phyloP scores from a whole-genome alignment of 2,888 invertebrate genomes.

The Acronicta aceris region DNA sequence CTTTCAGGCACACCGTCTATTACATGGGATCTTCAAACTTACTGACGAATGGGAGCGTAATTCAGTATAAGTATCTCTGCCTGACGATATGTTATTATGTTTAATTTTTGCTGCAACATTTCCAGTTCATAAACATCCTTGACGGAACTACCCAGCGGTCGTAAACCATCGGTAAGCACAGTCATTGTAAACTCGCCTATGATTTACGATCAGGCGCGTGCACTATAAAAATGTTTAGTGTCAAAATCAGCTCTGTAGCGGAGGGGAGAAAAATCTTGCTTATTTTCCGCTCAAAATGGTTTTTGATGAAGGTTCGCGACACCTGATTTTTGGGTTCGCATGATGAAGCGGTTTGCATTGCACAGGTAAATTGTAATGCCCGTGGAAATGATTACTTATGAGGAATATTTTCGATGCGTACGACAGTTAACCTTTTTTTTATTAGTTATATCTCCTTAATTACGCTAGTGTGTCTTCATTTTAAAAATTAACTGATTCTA shows the following conservation, averaged over 20 bases:
- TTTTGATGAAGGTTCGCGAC: conserved; percentile 43
- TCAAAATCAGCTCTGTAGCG: conserved; percentile 64
- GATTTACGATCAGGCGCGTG: conserved; percentile 71
- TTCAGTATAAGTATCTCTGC: too few species aligned
- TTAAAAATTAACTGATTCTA: too few species aligned
- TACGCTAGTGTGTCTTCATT: too few species aligned
- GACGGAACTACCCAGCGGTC: conserved; percentile 36
- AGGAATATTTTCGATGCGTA: too few species aligned
- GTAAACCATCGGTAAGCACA: conserved; percentile 65
- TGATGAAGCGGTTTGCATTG: conserved; percentile 33
- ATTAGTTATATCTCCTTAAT: too few species aligned
- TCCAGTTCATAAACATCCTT: conserved; percentile 21
- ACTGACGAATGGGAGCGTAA: too few species aligned
- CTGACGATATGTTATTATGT: too few species aligned
- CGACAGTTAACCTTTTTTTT: too few species aligned
- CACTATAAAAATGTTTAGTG: conserved; percentile 76
- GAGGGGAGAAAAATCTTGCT: conserved; percentile 43
- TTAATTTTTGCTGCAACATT: conserved; percentile 1
- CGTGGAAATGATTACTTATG: conserved; percentile 5
- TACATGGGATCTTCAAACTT: too few species aligned
- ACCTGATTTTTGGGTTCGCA: conserved; percentile 25
- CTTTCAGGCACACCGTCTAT: too few species aligned
- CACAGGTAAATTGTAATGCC: conserved; percentile 22
- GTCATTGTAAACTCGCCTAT: conserved; percentile 72
- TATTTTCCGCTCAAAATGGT: conserved; percentile 39